Evolutionary conservation across 2,797 vertebrate genomes (phyloP).

Genomic region (Galagoides demidoff): DNA sequence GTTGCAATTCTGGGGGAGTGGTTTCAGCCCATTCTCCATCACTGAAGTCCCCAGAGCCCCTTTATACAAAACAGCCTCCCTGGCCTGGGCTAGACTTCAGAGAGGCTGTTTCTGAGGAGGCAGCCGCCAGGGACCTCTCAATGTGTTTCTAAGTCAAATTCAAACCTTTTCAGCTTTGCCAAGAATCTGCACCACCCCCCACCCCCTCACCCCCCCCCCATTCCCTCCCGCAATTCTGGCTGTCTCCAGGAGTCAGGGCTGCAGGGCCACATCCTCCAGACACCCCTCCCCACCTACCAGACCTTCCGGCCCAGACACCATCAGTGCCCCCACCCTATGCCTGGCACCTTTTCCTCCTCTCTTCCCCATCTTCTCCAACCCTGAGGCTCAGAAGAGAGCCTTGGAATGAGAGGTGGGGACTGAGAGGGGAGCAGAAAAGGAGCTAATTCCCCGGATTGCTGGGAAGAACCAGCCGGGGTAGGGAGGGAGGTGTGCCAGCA

Average conservation of each 20-base stretch:
- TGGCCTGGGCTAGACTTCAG: constrained; percentile 66
- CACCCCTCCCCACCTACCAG: not conserved
- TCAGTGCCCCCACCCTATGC: not conserved
- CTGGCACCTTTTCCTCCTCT: not conserved
- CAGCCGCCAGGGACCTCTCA: constrained; percentile 72
- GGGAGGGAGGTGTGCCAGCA: not conserved
- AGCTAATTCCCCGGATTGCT: not conserved
- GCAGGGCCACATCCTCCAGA: not conserved
- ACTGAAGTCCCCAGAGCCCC: constrained; percentile 41
- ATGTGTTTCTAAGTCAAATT: constrained; percentile 75
- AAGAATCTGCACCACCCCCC: constrained; percentile 33
- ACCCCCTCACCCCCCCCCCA: not conserved
- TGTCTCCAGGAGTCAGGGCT: constrained; percentile 45
- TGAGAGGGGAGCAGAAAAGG: not conserved
- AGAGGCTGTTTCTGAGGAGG: constrained; percentile 70
- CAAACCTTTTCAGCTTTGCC: constrained; percentile 71
- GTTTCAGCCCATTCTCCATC: constrained; percentile 30
- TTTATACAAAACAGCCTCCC: constrained; percentile 77
- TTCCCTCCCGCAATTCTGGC: not conserved
- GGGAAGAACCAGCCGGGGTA: no score
- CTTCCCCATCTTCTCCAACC: not conserved
- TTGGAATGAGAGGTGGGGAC: not conserved
- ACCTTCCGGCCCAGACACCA: constrained; percentile 14
- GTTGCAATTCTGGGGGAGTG: constrained; percentile 2
- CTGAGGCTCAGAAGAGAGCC: not conserved